Base-by-base conservation (phyloP, 2,888 invertebrate genomes). In the Metalampra italica region DNA sequence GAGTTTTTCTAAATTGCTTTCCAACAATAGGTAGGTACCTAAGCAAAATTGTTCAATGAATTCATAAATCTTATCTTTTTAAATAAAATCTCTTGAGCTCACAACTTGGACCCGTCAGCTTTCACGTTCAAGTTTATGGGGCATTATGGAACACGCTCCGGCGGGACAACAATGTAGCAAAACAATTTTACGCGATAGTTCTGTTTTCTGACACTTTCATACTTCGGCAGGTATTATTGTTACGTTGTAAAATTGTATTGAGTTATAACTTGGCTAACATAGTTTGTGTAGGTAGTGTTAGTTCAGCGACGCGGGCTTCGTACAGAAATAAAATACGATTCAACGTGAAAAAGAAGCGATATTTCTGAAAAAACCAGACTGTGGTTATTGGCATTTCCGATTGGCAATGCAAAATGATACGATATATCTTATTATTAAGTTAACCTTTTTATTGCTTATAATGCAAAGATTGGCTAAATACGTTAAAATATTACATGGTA, bases 161-260 rank as follows among this genome's bases (percentile, higher is more conserved):
- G 42, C 60, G 80, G 77, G 76, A 80, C 78, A 76, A 80, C 78
- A 76, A 65, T 74, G 75, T 75, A 75, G 64, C 71, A 61, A 73
- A 78, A 82, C 78, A 76, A 75, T 80, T 78, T 75, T 62, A 62
- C 57, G 56, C 71, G 62, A 70, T 77, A 79, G 78, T 78, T 82
- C 75, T 79, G 81, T 79, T 78, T 78, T 82, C 75, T 80, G 81
- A 78, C 78, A 82, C 75, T 76, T 74, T 54, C 66, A 68, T 72
- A 75, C 70, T 77, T 74, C 39, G 12, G 15, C 13, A 40, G 29
- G 12, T 65, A 64, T 64, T 58, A 65, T 59, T 36, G 36, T 36
- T 32, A 9, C 3, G 36, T 36, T 39, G 15, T 15, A 39, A 13
- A 39, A 15, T 14, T 1, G 4, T 15, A 39, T 9, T 14, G 59